These are phyloP conservation scores for Centruroides sculpturatus DNA, from an alignment of 1,140 invertebrate species.

Conservation along the genomic window DNA sequence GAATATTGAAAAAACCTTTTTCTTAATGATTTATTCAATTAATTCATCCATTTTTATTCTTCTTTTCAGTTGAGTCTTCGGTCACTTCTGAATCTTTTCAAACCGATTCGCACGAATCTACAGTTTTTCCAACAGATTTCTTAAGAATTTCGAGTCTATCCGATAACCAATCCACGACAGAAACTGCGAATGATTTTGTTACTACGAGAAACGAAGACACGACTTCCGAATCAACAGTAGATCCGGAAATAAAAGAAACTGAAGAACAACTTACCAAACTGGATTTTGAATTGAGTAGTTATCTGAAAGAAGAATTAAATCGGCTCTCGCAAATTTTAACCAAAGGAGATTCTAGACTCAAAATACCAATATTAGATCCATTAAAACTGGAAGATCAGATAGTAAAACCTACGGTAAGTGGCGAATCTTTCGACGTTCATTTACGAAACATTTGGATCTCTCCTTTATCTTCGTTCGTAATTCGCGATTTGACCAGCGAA, in stretches of 20 bases:
- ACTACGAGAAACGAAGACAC: too few species aligned
- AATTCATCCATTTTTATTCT: too few species aligned
- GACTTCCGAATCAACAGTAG: too few species aligned
- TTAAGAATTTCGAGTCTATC: too few species aligned
- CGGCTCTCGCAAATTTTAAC: constrained; percentile 8
- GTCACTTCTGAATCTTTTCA: too few species aligned
- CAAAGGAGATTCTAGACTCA: constrained; percentile 6
- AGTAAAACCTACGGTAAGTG: constrained; percentile 16
- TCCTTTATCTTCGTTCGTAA: constrained; percentile 14
- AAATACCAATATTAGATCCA: constrained; percentile 13
- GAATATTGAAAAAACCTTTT: too few species aligned
- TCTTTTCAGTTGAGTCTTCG: too few species aligned
- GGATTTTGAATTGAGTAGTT: constrained; percentile 3
- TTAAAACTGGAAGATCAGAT: constrained; percentile 13
- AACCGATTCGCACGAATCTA: too few species aligned
- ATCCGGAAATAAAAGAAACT: neutral
- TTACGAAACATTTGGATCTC: constrained; percentile 14
- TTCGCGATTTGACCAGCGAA: constrained; percentile 15
- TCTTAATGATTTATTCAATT: too few species aligned
- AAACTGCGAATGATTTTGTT: too few species aligned
- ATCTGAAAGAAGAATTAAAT: constrained; percentile 2
- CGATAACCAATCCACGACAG: too few species aligned
- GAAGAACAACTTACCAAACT: constrained; percentile 7
- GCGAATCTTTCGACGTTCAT: constrained; percentile 16
- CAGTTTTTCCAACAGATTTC: too few species aligned